Conservation (phyloP, 2,888 invertebrate genomes). For the Rhyacophila evoluta region DNA sequence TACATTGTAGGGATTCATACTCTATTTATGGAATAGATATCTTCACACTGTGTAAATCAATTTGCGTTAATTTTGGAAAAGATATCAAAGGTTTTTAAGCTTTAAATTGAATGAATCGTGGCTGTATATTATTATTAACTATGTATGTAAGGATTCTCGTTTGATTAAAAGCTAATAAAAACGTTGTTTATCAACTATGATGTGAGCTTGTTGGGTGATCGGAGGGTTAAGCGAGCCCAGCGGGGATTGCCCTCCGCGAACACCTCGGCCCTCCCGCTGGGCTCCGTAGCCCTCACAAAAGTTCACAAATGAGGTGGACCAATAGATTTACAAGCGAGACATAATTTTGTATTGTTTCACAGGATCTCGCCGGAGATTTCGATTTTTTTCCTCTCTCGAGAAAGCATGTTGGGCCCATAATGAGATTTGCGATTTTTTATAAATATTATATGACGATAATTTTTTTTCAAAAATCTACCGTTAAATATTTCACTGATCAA, state of each 20-base stretch:
- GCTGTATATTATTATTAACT: too few species aligned
- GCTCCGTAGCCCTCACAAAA: background rate
- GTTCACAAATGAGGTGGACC: conserved; percentile 35
- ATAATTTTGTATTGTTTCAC: conserved; percentile 24
- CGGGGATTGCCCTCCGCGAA: conserved; percentile 6
- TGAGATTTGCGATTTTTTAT: conserved; percentile 5
- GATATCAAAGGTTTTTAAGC: too few species aligned
- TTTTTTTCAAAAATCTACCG: background rate
- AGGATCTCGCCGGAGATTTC: background rate
- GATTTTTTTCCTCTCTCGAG: background rate
- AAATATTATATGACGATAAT: too few species aligned
- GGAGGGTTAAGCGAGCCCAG: conserved; percentile 1
- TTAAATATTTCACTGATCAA: background rate
- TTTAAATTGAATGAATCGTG: too few species aligned
- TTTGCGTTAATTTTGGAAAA: too few species aligned
- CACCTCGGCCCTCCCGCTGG: background rate
- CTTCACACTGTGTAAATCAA: too few species aligned
- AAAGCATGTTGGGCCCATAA: conserved; percentile 7
- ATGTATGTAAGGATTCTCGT: too few species aligned
- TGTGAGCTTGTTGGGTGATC: background rate
- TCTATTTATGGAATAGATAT: too few species aligned
- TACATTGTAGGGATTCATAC: too few species aligned
- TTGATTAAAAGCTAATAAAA: background rate
- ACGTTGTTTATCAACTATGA: background rate
- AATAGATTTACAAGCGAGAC: conserved; percentile 26